Conservation (phyloP, 2,888 invertebrate species). For the Alloscopus bannaensis region DNA sequence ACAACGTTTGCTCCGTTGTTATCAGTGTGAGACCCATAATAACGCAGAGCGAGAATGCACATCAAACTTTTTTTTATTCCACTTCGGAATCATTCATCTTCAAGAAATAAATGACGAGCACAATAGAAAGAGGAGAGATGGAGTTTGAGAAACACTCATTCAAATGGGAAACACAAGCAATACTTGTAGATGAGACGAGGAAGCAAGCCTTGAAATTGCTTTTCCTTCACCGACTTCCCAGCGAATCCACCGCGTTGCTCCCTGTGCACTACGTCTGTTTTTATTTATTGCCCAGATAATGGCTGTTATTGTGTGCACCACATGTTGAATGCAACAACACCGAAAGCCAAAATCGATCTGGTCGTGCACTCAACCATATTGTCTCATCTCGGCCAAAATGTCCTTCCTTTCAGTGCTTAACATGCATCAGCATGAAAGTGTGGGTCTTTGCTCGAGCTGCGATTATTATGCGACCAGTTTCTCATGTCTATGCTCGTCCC, state of each 20-base stretch:
- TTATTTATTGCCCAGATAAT: constrained; percentile 27
- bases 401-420: no score
- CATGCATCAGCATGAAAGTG: no score
- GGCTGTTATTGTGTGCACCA: constrained; percentile 19
- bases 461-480: no score
- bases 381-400: no score
- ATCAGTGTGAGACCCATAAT: no score
- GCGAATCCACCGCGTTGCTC: not conserved
- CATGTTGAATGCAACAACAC: constrained; percentile 22
- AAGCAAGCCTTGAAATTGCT: constrained; percentile 25
- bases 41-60: no score
- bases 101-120: constrained; percentile 30
- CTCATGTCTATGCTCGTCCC: no score
- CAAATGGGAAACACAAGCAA: not conserved
- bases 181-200: not conserved
- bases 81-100: constrained; percentile 27
- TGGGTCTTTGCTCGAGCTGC: no score
- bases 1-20: no score
- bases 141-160: not conserved
- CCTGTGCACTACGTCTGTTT: not conserved
- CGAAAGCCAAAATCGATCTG: not conserved
- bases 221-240: not conserved
- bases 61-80: not conserved
- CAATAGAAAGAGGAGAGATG: not conserved
- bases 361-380: not conserved